Base-by-base conservation (phyloP, 2,888 invertebrate species). In the Buathra laborator region DNA sequence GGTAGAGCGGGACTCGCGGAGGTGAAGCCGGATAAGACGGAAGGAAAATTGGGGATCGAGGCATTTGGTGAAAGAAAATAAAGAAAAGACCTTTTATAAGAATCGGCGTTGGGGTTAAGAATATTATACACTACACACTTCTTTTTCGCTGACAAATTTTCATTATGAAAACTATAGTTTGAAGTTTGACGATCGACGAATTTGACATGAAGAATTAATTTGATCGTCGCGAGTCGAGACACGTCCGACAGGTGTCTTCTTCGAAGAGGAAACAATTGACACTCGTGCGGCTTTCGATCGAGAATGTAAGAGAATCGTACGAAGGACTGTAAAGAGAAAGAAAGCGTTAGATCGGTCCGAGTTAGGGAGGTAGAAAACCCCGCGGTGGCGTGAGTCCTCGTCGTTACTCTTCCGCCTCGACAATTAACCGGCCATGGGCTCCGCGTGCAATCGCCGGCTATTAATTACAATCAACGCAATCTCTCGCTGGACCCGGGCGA, bases 381-480 rank as follows among this genome's bases (percentile, higher is more conserved):
- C 43, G 82, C 87, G 89, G 87, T 92, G 89, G 91, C 92, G 91
- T 92, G 92, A 91, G 91, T 90, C 88, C 87, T 83, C 89, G 90
- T 90, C 91, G 91, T 92, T 92, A 92, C 90, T 92, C 92, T 92
- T 91, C 84, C 82, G 72, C 72, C 87, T 88, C 90, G 91, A 92
- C 92, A 92, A 93, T 93, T 93, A 93, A 93, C 91, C 90, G 90
- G 88, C 88, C 87, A 77, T 70, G 67, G 64, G 85, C 82, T 87
- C 76, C 84, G 82, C 88, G 81, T 85, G 89, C 90, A 90, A 90
- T 90, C 89, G 88, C 86, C 88, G 89, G 92, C 93, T 93, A 93
- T 93, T 93, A 93, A 93, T 93, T 93, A 92, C 93, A 93, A 93
- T 93, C 93, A 93, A 90, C 91, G 92, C 91, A 93, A 92, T 93